Evolutionary conservation across 2,888 invertebrate genomes (phyloP), one percentile per base, ranked within the genome.

Genomic region (Poecilobothrus nobilitatus): DNA sequence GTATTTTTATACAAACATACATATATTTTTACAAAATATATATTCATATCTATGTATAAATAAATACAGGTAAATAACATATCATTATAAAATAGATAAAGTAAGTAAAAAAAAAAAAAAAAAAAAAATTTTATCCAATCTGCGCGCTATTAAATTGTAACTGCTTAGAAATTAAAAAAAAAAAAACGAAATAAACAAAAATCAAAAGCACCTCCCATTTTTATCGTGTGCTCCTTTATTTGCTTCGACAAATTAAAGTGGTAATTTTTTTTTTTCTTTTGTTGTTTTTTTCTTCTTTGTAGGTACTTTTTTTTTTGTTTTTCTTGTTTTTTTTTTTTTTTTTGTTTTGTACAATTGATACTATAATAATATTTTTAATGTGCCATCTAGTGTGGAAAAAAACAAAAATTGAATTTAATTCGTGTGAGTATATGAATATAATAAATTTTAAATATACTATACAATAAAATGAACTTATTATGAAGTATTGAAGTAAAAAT

Each of bases 131-230:
- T 53, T n/a, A 15, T n/a, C 53, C 53, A 53, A 53, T 53, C 53
- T 53, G 53, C 53, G 53, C 53, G 53, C 53, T 53, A 53, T 53
- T 53, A 53, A 10, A 37, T 53, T 53, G 53, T 53, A 53, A 53
- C 53, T 53, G 53, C 15, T 53, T 18, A 53, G 18, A 53, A 6
- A 53, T 18, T 12, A 53, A 53, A 18, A 18, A 53, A 18, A 53
- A 53, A 53, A 3, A 18, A 53, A n/a, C n/a, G n/a, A n/a, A n/a
- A n/a, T n/a, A 53, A 15, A 18, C 7, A 9, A 53, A 18, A 53
- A 53, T 6, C 3, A 18, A 53, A 53, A 53, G 53, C 53, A 53
- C 53, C 53, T 53, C 53, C 53, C 53, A 53, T 53, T 53, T 53
- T 53, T 53, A 18, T 53, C 53, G 18, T 53, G 53, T 53, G 53